A percentile compares a stretch with the other conserved stretches of the same genome.
phyloP scores from a whole-genome alignment of 2,113 vertebrate species.

The Sebastes fasciatus region DNA sequence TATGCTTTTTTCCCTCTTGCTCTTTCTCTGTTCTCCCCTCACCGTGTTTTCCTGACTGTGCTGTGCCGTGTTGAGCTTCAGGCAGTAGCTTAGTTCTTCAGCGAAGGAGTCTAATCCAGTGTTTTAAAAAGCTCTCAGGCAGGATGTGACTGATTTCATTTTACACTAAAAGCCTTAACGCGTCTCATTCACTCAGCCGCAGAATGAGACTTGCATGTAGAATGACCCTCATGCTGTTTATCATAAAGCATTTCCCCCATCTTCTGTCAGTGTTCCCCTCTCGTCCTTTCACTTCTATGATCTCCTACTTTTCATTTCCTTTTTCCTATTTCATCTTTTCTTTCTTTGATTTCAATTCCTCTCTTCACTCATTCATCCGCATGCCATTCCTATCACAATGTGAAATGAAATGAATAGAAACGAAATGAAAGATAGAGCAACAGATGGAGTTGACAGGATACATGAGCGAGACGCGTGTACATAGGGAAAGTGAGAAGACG shows the following conservation, averaged over 20 bases:
- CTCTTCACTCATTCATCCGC: conserved; percentile 15
- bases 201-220: conserved; percentile 55
- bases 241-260: conserved; percentile 30
- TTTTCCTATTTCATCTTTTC: not conserved
- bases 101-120: conserved; percentile 64
- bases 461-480: conserved; percentile 1
- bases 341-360: conserved; percentile 23
- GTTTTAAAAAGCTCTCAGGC: conserved; percentile 67
- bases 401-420: conserved; percentile 3
- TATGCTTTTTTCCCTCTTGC: not conserved
- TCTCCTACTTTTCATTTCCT: conserved; percentile 1
- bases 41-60: conserved; percentile 30
- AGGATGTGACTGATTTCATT: conserved; percentile 72
- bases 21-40: conserved; percentile 34
- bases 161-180: conserved; percentile 67
- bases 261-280: not conserved
- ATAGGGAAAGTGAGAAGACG: conserved; percentile 8
- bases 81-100: conserved; percentile 59
- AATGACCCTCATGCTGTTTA: conserved; percentile 46
- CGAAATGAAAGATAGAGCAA: not conserved
- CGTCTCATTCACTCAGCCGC: conserved; percentile 52
- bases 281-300: conserved; percentile 23
- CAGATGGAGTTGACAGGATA: conserved; percentile 7
- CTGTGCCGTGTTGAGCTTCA: conserved; percentile 57
- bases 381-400: conserved; percentile 5